These are phyloP conservation scores for Teleogryllus occipitalis DNA, from an alignment of 1,140 invertebrate species.

Conservation along the genomic window DNA sequence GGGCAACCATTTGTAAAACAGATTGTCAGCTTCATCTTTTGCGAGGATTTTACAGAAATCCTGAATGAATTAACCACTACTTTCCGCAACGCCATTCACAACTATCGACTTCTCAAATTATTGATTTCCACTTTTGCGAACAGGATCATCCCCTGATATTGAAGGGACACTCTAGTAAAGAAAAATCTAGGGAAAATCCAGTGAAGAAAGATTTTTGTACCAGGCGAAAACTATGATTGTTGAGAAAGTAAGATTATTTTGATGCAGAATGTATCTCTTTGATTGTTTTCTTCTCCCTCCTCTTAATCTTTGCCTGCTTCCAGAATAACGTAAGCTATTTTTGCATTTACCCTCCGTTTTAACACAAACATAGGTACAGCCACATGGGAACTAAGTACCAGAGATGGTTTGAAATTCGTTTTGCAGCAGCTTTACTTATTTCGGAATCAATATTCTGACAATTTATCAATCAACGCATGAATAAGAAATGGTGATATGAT, in stretches of 20 bases:
- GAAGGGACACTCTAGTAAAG: too few relatives aligned
- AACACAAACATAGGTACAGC: neutral
- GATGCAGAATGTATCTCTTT: neutral
- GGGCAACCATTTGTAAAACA: neutral
- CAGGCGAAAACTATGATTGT: slow-evolving; percentile 6
- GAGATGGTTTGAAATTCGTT: neutral
- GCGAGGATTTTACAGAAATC: neutral
- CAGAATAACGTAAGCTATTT: neutral
- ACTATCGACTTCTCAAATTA: slow-evolving; percentile 8
- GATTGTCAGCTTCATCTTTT: slow-evolving; percentile 10
- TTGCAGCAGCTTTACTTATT: slow-evolving; percentile 6
- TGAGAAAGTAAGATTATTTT: slow-evolving; percentile 1
- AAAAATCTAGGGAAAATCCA: too few relatives aligned
- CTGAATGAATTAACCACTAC: slow-evolving; percentile 11
- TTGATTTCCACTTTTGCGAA: neutral
- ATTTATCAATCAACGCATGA: slow-evolving; percentile 8
- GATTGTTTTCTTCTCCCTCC: slow-evolving; percentile 12
- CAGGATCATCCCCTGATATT: neutral
- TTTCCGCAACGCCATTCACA: slow-evolving; percentile 10
- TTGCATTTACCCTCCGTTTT: neutral
- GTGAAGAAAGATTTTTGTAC: neutral
- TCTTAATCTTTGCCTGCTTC: neutral
- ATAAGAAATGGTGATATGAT: slow-evolving; percentile 7
- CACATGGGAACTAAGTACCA: slow-evolving; percentile 5
- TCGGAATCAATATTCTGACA: slow-evolving; percentile 8